Percentiles rank a stretch among this genome's conserved stretches.
Conservation (phyloP, 2,113 vertebrate species). For the Sander vitreus region DNA sequence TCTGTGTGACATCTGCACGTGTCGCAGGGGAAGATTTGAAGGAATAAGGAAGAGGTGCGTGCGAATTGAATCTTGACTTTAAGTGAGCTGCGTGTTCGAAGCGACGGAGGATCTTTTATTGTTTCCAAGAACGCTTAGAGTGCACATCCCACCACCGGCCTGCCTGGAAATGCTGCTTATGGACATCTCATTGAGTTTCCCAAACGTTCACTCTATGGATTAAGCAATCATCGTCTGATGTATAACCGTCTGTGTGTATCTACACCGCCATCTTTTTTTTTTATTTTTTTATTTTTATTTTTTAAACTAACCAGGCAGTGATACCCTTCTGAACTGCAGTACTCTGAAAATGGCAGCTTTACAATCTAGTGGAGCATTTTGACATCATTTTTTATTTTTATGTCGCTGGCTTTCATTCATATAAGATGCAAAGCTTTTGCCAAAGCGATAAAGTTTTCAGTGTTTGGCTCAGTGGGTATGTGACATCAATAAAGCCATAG, state of each 20-base stretch:
- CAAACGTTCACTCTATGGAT: constrained; percentile 67
- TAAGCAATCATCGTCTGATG: constrained; percentile 58
- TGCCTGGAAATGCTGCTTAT: constrained; percentile 63
- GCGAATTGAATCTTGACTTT: constrained; percentile 36
- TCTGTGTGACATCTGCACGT: constrained; percentile 2
- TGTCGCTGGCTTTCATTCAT: constrained; percentile 18
- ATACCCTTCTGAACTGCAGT: constrained; percentile 15
- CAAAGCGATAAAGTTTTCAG: constrained; percentile 7
- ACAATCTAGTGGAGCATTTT: constrained; percentile 14
- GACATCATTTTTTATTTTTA: constrained; percentile 51
- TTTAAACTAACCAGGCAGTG: constrained; percentile 14
- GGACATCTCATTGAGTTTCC: constrained; percentile 69
- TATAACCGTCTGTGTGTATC: constrained; percentile 43
- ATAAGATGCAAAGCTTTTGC: background rate
- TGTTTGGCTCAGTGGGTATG: background rate
- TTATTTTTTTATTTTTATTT: constrained; percentile 37
- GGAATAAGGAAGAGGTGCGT: constrained; percentile 3
- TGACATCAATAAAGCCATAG: background rate
- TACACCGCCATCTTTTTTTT: constrained; percentile 8
- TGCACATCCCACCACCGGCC: constrained; percentile 42
- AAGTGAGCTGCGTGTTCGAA: constrained; percentile 35
- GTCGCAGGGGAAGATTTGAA: background rate
- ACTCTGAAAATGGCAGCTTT: constrained; percentile 27
- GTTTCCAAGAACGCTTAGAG: constrained; percentile 66
- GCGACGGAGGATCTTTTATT: constrained; percentile 23